These are phyloP conservation scores for Triops cancriformis DNA, from an alignment of 1,140 invertebrate genomes.

Conservation along the genomic window DNA sequence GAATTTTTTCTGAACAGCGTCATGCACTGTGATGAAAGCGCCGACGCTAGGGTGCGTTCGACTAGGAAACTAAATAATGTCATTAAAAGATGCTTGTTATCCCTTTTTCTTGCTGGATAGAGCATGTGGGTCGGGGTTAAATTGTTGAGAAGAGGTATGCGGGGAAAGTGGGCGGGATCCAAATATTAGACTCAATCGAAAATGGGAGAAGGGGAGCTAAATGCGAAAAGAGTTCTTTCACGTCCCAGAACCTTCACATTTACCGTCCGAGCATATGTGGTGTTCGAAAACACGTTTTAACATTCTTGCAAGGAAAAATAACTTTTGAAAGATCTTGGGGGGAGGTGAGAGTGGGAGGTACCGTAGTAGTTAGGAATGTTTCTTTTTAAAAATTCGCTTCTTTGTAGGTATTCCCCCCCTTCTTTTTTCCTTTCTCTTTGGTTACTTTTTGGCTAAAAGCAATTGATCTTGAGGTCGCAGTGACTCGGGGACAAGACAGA, in stretches of 20 bases:
- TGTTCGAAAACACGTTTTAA: not conserved
- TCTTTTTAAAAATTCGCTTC: not conserved
- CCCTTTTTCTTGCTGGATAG: not conserved
- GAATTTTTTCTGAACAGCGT: not conserved
- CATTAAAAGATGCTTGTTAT: not conserved
- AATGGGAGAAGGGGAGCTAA: not conserved
- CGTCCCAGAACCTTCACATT: not conserved
- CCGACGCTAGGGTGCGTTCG: too few species aligned
- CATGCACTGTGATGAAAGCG: too few species aligned
- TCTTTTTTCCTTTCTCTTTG: not conserved
- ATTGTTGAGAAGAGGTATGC: not conserved
- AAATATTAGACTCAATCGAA: not conserved
- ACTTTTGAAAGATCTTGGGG: not conserved
- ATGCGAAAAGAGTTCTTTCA: not conserved
- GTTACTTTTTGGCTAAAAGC: slow-evolving; percentile 1
- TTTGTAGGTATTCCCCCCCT: not conserved
- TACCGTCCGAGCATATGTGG: not conserved
- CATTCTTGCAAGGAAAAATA: not conserved
- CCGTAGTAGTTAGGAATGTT: not conserved
- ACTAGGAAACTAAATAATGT: not conserved
- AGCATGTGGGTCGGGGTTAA: not conserved
- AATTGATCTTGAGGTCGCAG: slow-evolving; percentile 13
- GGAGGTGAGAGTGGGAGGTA: not conserved
- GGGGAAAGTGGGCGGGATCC: not conserved
- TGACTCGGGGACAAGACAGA: not conserved